Evolutionary conservation across 64 coral and sea anemone species (phyloP), one percentile per base, ranked within the genome.

Genomic region (Pocillopora verrucosa): DNA sequence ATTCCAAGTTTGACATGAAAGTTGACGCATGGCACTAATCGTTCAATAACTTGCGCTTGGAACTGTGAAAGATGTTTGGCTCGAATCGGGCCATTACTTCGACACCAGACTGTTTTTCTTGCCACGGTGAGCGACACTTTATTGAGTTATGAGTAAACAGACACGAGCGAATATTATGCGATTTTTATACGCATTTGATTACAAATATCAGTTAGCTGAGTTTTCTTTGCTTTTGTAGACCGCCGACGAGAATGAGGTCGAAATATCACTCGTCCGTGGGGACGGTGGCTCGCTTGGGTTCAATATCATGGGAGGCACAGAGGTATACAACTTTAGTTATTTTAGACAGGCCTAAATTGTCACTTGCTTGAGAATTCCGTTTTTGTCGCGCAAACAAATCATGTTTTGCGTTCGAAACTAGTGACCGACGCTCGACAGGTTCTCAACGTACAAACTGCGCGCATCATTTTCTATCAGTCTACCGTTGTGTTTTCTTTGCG

Each of bases 61-160:
- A 62, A 90, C 76, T 96, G 92, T 93, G 91, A 96, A 91, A 76
- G 73, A 73, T 60, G 82, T 76, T 83, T 68, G 65, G 34, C 76
- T 94, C 75, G 45, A 78, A 93, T 67, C 83, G 88, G 76, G 75
- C 74, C 67, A 79, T 87, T 64, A 72, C 81, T 25, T 38, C 76
- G 36, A 86, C 72, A 91, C 20, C 64, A 77, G 80, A 78, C 37
- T 97, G 95, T 91, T 97, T 82, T 97, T 91, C 76, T 93, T 83
- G 74, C 90, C 78, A 76, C 76, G 83, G 86, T 67, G 83, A 83
- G 87, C 91, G 92, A 93, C 92, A 88, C 87, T 76, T 74, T 89
- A 89, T 92, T 91, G 90, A 91, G 94, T 93, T 93, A 79, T 93
- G 61, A 72, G 94, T 93, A 93, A 97, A 93, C 87, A 97, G 72